A percentile compares a stretch with the other conserved stretches of the same genome.
Evolutionary conservation across 2,113 vertebrate species (phyloP).

Genomic region (Burhinus bistriatus): DNA sequence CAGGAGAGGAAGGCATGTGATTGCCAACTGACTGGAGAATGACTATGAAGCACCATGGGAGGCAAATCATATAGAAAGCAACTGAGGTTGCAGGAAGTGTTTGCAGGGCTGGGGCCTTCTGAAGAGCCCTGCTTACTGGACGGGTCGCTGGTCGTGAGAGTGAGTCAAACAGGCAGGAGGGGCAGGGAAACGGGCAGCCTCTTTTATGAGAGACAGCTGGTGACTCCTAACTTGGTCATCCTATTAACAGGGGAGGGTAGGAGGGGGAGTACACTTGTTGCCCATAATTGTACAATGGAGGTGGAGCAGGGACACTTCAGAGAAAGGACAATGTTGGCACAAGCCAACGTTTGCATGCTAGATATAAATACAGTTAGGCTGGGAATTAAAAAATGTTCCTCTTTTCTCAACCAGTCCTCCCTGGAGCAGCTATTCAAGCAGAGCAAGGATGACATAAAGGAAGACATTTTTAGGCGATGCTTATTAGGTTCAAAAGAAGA

Average conservation of each 20-base stretch:
- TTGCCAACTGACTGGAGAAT: neutral
- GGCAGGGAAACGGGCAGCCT: neutral
- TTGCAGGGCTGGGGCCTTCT: neutral
- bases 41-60: neutral
- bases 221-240: neutral
- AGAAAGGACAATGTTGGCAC: neutral
- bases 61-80: neutral
- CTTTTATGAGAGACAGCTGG: neutral
- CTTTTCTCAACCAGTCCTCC: neutral
- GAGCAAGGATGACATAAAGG: neutral
- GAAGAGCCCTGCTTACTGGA: neutral
- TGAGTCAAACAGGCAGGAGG: neutral
- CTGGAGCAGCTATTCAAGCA: neutral
- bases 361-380: neutral
- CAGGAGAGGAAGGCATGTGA: neutral
- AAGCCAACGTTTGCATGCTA: neutral
- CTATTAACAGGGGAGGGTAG: neutral
- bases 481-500: neutral
- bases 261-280: neutral
- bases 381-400: neutral
- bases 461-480: neutral
- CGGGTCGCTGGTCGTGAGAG: fast-evolving
- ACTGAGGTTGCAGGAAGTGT: neutral
- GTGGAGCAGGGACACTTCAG: neutral
- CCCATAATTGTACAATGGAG: neutral